Evolutionary conservation across 2,888 invertebrate species (phyloP).

Genomic region (Meta bourneti): DNA sequence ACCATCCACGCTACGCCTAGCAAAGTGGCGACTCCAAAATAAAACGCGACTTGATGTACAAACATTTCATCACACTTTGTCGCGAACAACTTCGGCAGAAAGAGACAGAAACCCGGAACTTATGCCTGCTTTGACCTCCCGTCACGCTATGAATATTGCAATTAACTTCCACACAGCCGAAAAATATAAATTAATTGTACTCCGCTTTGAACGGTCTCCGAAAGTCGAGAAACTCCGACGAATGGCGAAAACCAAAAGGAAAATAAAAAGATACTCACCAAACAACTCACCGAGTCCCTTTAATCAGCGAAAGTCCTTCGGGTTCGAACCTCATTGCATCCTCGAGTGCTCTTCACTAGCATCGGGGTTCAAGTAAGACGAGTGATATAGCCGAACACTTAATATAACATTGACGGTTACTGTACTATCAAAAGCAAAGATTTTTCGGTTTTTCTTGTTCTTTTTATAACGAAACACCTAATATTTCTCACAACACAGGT

Average conservation of each 20-base stretch:
- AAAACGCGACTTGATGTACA: conserved; percentile 26
- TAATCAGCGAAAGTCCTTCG: conserved; percentile 56
- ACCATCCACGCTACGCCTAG: no score
- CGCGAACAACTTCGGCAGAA: conserved; percentile 39
- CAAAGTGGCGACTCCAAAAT: not conserved
- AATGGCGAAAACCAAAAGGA: conserved; percentile 39
- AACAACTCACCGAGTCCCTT: not conserved
- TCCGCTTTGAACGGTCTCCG: conserved; percentile 25
- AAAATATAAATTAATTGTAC: conserved; percentile 74
- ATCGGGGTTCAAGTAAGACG: not conserved
- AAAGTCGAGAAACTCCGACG: conserved; percentile 34
- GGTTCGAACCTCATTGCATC: conserved; percentile 67
- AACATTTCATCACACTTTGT: conserved; percentile 66
- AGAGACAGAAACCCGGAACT: conserved; percentile 36
- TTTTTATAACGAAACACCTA: no score
- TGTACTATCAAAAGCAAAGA: no score
- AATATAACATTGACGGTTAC: no score
- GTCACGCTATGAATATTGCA: conserved; percentile 70
- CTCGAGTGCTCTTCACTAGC: conserved; percentile 55
- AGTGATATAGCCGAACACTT: no score
- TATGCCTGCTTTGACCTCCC: conserved; percentile 57
- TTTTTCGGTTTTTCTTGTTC: no score
- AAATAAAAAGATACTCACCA: not conserved
- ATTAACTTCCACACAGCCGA: conserved; percentile 73
- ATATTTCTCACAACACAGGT: no score